A percentile compares a stretch with the other conserved stretches of the same genome.
These are phyloP conservation scores for Rhopalosiphum maidis DNA, from an alignment of 1,140 invertebrate genomes.

Conservation along the genomic window DNA sequence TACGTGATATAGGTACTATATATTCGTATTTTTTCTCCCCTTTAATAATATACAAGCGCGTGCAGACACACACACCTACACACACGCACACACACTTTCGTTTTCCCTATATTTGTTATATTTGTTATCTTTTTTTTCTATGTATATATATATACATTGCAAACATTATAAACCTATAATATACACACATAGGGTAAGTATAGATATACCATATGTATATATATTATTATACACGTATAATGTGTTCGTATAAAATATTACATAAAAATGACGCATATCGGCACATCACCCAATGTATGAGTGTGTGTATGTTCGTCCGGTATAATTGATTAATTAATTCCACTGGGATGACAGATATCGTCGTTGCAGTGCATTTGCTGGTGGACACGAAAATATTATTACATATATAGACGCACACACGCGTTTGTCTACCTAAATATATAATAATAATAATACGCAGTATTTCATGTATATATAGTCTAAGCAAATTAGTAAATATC, in stretches of 20 bases:
- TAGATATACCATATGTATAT: too few species aligned
- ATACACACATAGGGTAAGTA: not conserved
- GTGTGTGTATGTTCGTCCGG: not conserved
- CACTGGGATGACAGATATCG: not conserved
- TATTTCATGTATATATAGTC: not conserved
- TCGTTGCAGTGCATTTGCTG: not conserved
- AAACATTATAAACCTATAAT: not conserved
- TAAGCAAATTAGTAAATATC: not conserved
- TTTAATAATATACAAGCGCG: constrained; percentile 6
- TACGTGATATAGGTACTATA: not conserved
- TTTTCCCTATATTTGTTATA: constrained; percentile 18
- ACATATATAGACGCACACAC: not conserved
- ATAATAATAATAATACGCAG: not conserved
- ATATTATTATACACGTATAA: not conserved
- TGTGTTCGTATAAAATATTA: not conserved
- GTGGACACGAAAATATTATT: not conserved
- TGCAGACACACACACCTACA: not conserved
- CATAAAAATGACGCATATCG: not conserved
- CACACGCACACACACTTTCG: not conserved
- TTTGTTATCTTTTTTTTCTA: not conserved
- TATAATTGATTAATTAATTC: constrained; percentile 8
- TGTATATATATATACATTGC: too few species aligned
- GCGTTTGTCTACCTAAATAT: not conserved
- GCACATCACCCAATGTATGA: not conserved
- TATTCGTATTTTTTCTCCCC: constrained; percentile 21